Evolutionary conservation across 1,140 invertebrate species (phyloP).

Genomic region (Nilaparvata lugens): DNA sequence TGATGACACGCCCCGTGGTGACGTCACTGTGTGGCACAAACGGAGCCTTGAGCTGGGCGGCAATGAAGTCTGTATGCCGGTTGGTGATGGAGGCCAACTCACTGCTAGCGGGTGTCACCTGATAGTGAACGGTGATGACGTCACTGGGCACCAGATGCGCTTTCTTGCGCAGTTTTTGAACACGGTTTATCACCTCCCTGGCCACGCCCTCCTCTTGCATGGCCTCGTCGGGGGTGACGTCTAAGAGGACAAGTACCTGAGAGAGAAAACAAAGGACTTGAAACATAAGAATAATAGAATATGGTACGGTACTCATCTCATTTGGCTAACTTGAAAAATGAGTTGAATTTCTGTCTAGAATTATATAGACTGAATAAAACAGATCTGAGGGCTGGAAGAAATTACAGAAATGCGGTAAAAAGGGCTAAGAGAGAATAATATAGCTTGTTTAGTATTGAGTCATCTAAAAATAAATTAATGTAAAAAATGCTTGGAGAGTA

Average conservation of each 20-base stretch:
- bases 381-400: no score
- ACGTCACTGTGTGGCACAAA: conserved; percentile 37
- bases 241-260: conserved; percentile 58
- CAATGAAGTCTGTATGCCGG: conserved; percentile 64
- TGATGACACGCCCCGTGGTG: conserved; percentile 44
- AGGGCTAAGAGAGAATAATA: no score
- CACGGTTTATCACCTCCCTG: conserved; percentile 90
- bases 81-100: conserved; percentile 58
- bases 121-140: conserved; percentile 75
- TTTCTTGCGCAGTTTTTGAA: conserved; percentile 97
- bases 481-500: no score
- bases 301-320: background rate
- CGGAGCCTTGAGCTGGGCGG: conserved; percentile 70
- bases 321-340: conserved; percentile 3
- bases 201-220: conserved; percentile 89
- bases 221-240: conserved; percentile 72
- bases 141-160: conserved; percentile 88
- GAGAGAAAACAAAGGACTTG: conserved; percentile 14
- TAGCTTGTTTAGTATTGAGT: no score
- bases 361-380: background rate
- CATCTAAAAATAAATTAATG: no score
- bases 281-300: no score
- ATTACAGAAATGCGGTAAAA: no score
- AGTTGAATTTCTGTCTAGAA: background rate
- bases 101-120: conserved; percentile 46